Conservation (phyloP, 2,888 invertebrate species). For the Pyrrhia umbra region DNA sequence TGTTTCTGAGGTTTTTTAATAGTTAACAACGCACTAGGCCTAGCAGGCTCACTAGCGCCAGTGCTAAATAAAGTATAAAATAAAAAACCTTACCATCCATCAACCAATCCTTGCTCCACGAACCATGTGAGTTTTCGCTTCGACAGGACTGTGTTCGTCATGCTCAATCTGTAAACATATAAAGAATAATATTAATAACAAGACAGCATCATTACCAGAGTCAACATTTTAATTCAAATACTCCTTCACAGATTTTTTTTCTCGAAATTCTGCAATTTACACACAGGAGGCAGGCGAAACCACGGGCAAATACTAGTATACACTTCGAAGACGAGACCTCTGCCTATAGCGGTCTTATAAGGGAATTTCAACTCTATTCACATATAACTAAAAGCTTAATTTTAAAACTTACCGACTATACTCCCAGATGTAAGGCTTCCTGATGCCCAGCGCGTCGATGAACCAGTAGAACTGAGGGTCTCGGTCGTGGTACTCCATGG, state of each 20-base stretch:
- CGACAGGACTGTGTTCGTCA: slow-evolving; percentile 99
- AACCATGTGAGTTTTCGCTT: slow-evolving; percentile 99
- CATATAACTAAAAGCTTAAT: neutral
- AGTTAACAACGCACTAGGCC: no score
- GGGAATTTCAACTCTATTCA: neutral
- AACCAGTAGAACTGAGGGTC: slow-evolving; percentile 99
- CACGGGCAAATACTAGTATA: no score
- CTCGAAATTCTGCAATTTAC: no score
- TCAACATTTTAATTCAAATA: neutral
- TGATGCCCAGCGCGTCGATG: slow-evolving; percentile 95
- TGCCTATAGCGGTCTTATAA: neutral
- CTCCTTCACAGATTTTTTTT: no score
- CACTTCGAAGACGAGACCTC: no score
- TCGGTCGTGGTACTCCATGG: slow-evolving; percentile 99
- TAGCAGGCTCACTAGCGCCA: no score
- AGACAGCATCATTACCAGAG: neutral
- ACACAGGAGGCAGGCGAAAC: no score
- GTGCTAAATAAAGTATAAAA: neutral
- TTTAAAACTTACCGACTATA: slow-evolving; percentile 91
- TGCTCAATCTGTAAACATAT: slow-evolving; percentile 93
- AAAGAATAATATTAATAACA: slow-evolving; percentile 1
- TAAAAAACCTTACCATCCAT: slow-evolving; percentile 95
- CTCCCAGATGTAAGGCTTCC: slow-evolving; percentile 98
- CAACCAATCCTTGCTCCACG: slow-evolving; percentile 97
- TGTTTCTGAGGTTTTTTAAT: no score